These are phyloP conservation scores for Apantesis nais DNA, from an alignment of 2,888 invertebrate species.

Conservation along the genomic window DNA sequence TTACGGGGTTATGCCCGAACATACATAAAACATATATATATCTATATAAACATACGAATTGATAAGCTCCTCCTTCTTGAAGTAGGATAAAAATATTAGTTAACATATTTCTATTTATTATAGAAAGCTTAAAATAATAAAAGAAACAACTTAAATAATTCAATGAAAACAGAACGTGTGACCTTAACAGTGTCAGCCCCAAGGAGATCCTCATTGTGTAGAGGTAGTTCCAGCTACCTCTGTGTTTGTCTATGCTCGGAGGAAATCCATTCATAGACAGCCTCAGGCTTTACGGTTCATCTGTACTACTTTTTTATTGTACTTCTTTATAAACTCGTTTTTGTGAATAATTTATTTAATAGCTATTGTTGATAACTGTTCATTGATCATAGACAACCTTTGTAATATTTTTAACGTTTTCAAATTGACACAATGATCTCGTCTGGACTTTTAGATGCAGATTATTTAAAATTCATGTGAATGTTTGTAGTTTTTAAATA, in stretches of 20 bases:
- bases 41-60: no score
- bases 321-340: constrained; percentile 7
- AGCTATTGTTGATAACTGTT: background rate
- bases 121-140: background rate
- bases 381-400: background rate
- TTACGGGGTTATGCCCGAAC: no score
- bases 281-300: constrained; percentile 36
- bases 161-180: constrained; percentile 2
- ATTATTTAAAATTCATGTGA: background rate
- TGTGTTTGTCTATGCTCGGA: constrained; percentile 22
- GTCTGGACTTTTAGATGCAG: background rate
- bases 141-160: constrained; percentile 2
- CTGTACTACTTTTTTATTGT: constrained; percentile 16
- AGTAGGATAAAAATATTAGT: no score
- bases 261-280: constrained; percentile 40
- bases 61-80: no score
- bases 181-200: constrained; percentile 32
- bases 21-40: no score
- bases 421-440: background rate
- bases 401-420: background rate
- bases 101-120: background rate
- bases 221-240: constrained; percentile 10
- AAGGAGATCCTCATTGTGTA: constrained; percentile 40
- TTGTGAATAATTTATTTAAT: constrained; percentile 1
- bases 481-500: no score